Base-by-base conservation (phyloP, 2,113 vertebrate genomes). In the Raja brachyura region DNA sequence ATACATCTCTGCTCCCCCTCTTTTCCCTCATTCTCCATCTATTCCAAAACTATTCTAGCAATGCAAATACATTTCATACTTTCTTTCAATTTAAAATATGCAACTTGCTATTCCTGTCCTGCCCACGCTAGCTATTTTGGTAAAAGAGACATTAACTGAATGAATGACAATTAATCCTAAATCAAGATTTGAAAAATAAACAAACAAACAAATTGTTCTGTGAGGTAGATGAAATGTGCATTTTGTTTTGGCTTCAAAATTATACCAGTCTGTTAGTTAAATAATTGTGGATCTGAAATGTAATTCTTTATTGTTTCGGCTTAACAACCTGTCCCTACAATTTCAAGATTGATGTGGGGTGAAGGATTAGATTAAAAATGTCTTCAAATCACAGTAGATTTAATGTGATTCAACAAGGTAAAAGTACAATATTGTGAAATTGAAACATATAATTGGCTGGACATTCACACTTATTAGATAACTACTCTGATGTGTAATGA, bases 251-350 rank as follows among this genome's bases (percentile, higher is more conserved):
- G 28, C 28, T 85, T 85, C 61, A 22, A n/a, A n/a, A 59, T 10
- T 2, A 28, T 28, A 85, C 8, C 48, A 28, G n/a, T 25, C 59
- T 11, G 77, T 79, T 20, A n/a, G 33, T 18, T 33, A 81, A 33
- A 81, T 54, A 81, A 61, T 86, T 61, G 56, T 28, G 81, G 25
- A 86, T 86, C 83, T 86, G 83, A 86, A 20, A 16, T 73, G 70
- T 73, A 73, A 20, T 73, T 73, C 70, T 73, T 73, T 20, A 39
- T 39, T 8, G 59, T 3, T 86, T 86, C 59, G 83, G 16, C 83
- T 61, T 61, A 48, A 28, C 59, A 66, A 66, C n/a, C 61, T 88
- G 59, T 7, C 81, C 39, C 39, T 48, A 48, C 39, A 48, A 48
- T 48, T 3, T 22, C 56, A 1, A 59, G 56, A 5, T 14, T 33